Evolutionary conservation across 1,140 invertebrate species (phyloP).

Genomic region (Tetraneura akinire): DNA sequence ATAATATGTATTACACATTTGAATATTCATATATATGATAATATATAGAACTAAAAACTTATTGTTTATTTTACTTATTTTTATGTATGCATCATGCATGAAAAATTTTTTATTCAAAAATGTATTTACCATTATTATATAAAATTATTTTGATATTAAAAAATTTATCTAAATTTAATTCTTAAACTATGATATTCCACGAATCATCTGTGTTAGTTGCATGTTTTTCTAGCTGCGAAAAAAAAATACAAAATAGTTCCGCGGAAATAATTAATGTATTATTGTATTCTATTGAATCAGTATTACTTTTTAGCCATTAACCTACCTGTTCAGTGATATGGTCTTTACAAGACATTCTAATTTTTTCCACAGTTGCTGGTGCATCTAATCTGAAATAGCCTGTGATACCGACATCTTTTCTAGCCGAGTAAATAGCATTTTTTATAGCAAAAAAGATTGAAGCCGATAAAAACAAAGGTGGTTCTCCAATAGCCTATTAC

Average conservation of each 20-base stretch:
- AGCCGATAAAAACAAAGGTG: slow-evolving; percentile 75
- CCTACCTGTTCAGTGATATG: slow-evolving; percentile 65
- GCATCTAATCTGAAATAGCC: slow-evolving; percentile 75
- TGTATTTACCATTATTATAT: too few species aligned
- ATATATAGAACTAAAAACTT: too few species aligned
- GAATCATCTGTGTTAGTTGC: background rate
- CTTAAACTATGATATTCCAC: slow-evolving; percentile 18
- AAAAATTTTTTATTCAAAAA: too few species aligned
- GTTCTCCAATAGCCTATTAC: slow-evolving; percentile 86
- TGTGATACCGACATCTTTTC: slow-evolving; percentile 68
- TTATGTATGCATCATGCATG: too few species aligned
- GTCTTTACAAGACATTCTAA: slow-evolving; percentile 88
- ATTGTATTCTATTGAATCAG: too few species aligned
- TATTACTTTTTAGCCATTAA: background rate
- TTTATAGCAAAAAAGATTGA: slow-evolving; percentile 83
- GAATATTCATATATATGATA: too few species aligned
- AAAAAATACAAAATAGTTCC: background rate
- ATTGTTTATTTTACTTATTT: too few species aligned
- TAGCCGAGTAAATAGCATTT: slow-evolving; percentile 80
- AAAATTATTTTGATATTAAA: too few species aligned
- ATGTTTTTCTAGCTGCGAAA: background rate
- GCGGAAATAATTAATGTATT: background rate
- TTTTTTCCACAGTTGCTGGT: slow-evolving; percentile 84
- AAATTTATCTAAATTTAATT: too few species aligned
- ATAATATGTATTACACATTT: too few species aligned